A percentile compares a stretch with the other conserved stretches of the same genome.
Conservation (phyloP, 2,888 invertebrate genomes). For the Xanthorhoe spadicearia region DNA sequence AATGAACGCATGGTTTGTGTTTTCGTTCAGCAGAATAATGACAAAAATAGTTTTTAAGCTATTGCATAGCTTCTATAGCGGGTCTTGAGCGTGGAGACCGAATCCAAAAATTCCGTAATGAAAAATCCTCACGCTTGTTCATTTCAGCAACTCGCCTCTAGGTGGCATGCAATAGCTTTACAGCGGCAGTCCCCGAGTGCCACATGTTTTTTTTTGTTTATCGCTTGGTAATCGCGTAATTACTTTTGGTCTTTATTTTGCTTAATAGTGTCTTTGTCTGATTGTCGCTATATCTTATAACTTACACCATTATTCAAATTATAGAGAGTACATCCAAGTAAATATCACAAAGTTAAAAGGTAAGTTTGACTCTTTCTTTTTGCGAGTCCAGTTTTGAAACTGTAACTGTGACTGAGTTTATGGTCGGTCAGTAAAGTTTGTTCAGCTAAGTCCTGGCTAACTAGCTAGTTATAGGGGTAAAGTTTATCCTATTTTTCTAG, state of each 20-base stretch:
- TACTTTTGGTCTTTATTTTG: no score
- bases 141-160: no score
- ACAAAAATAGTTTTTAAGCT: no score
- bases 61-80: no score
- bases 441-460: not conserved
- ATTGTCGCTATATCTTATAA: slow-evolving; percentile 8
- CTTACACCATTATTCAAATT: slow-evolving; percentile 13
- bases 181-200: no score
- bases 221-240: no score
- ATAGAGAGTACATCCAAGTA: slow-evolving; percentile 7
- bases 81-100: no score
- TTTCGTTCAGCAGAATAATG: not conserved
- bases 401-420: not conserved
- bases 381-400: not conserved
- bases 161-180: no score
- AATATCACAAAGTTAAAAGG: slow-evolving; percentile 15
- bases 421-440: not conserved
- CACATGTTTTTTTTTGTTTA: no score
- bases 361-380: slow-evolving; percentile 11
- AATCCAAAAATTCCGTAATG: no score
- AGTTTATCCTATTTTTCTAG: not conserved
- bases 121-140: no score
- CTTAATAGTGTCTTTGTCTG: no score
- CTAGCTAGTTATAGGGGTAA: not conserved
- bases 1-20: not conserved